Evolutionary conservation across 2,113 vertebrate genomes (phyloP), one percentile per base, ranked within the genome.

Genomic region (Cyprinodon tularosa): DNA sequence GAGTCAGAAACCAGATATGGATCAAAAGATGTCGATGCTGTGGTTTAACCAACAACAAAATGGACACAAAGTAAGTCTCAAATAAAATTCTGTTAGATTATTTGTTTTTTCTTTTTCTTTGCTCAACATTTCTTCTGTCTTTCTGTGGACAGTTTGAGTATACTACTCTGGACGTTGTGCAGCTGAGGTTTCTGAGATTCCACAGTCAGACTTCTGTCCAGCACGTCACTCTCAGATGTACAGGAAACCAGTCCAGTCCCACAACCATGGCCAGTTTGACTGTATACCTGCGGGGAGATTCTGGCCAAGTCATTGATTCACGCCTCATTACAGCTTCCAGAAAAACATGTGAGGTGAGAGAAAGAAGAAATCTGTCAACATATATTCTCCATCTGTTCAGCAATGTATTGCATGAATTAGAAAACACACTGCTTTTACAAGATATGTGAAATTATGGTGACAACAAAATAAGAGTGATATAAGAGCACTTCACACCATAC

Each of bases 161-260:
- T 48, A 12, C 61, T n/a, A 90, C 89, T 20, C 29, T 93, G 29
- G 88, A 89, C 66, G 83, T 92, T 5, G 94, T 95, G 42, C 95
- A 95, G 88, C 86, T 95, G 36, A 92, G 94, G 74, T 95, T 95
- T 77, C 84, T 95, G 53, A 88, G 88, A 47, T 80, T 95, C 62
- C 92, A 93, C 88, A 95, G 94, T 75, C 87, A 75, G 74, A 84
- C 84, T 0, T 93, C 85, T 44, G 90, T 88, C 62, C 95, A 95
- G 82, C 74, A 62, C 71, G 65, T 95, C 74, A 90, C 71, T n/a
- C 62, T 94, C 39, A 76, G 78, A 59, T 93, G 88, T 73, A 71
- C 74, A 45, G 47, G 66, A 62, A 77, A 84, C 53, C 62, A 50
- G 15, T 76, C 15, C 12, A 45, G 8, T 13, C 15, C 60, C 11